Conservation (phyloP, 2,888 invertebrate genomes). For the Tenodera sinensis region DNA sequence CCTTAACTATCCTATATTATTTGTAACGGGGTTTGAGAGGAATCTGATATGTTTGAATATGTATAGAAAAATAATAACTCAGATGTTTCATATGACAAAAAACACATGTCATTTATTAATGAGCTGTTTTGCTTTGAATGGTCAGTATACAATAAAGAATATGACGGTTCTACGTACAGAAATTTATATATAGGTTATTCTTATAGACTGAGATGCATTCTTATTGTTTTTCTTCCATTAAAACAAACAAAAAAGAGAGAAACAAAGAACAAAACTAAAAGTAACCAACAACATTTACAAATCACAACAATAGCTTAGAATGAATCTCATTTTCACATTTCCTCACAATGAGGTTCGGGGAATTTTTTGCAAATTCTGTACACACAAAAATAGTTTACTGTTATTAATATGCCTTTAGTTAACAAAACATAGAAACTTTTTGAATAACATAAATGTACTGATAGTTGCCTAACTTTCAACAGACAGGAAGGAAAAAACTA, state of each 20-base stretch:
- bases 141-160: constrained; percentile 22
- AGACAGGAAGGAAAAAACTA: neutral
- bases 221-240: constrained; percentile 1
- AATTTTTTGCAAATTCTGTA: neutral
- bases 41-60: neutral
- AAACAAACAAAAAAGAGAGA: neutral
- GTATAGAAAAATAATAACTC: neutral
- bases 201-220: constrained; percentile 9
- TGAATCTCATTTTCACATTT: constrained; percentile 11
- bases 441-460: neutral
- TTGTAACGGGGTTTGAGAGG: neutral
- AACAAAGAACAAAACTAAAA: constrained; percentile 1
- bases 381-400: neutral
- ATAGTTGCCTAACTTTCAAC: neutral
- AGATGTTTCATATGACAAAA: constrained; percentile 24
- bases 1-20: neutral
- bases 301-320: neutral
- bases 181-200: constrained; percentile 9
- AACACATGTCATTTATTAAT: constrained; percentile 24
- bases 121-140: constrained; percentile 12
- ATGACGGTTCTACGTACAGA: constrained; percentile 6
- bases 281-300: constrained; percentile 2
- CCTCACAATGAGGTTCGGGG: neutral
- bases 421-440: neutral
- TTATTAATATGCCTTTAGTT: neutral